Percentiles rank a stretch among this genome's conserved stretches.
phyloP scores from a whole-genome alignment of 2,888 invertebrate genomes.

The Trichopoda pennipes region DNA sequence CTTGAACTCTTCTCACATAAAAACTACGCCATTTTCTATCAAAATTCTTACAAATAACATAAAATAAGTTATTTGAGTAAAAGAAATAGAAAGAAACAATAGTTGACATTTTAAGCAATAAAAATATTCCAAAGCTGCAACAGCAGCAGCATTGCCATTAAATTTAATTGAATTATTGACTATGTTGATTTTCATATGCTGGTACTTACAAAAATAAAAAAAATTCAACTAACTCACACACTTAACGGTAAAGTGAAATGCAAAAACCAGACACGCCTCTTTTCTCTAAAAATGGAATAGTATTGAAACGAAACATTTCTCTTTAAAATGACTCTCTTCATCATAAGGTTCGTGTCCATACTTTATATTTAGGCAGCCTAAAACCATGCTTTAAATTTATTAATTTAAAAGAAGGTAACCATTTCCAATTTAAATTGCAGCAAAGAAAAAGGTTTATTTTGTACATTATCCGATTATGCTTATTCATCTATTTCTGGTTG shows the following conservation, averaged over 20 bases:
- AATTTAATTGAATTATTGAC: constrained; percentile 61
- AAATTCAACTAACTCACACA: not conserved
- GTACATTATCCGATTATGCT: constrained; percentile 20
- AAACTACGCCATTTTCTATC: constrained; percentile 51
- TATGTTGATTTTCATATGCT: constrained; percentile 41
- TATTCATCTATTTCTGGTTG: not conserved
- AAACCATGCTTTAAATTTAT: not conserved
- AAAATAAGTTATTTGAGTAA: not conserved
- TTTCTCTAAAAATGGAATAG: not conserved
- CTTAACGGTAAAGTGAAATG: not conserved
- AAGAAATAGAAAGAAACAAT: constrained; percentile 30
- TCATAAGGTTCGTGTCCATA: constrained; percentile 15
- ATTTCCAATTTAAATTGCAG: too few relatives aligned
- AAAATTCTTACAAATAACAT: constrained; percentile 22
- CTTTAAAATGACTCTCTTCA: constrained; percentile 12
- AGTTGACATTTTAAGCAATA: constrained; percentile 50
- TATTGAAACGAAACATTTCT: constrained; percentile 28
- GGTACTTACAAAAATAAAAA: constrained; percentile 29
- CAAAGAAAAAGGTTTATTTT: too few relatives aligned
- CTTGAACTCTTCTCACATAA: not conserved
- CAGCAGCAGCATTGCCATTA: constrained; percentile 35
- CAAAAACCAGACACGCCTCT: constrained; percentile 30
- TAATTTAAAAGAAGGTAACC: too few relatives aligned
- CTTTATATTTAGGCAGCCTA: not conserved
- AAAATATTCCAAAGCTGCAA: constrained; percentile 23